These are phyloP conservation scores for Pipistrellus pygmaeus DNA, from an alignment of 2,797 vertebrate genomes.

Conservation along the genomic window DNA sequence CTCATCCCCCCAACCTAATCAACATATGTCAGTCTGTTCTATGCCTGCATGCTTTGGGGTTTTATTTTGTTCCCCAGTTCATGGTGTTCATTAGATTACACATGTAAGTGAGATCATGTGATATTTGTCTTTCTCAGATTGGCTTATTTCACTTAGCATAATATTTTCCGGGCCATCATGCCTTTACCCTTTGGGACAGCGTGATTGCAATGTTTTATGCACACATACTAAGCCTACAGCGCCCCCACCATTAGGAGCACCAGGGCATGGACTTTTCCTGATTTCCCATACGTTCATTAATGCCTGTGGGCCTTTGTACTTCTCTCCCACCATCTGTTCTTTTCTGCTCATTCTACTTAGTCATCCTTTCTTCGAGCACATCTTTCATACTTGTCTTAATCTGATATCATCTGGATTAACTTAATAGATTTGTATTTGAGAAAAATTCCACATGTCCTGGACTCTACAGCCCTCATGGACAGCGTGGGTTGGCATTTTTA, in stretches of 20 bases:
- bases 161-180: too few relatives aligned
- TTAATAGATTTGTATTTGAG: conserved; percentile 3
- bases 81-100: too few relatives aligned
- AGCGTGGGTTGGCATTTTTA: not conserved
- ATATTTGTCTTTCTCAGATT: too few relatives aligned
- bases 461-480: not conserved
- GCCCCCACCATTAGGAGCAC: too few relatives aligned
- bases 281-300: not conserved
- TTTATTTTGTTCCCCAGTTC: too few relatives aligned
- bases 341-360: not conserved
- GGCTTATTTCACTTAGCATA: too few relatives aligned
- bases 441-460: not conserved
- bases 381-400: conserved; percentile 27
- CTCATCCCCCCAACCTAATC: too few relatives aligned
- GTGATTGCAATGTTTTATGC: not conserved
- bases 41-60: too few relatives aligned
- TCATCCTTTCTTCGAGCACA: not conserved
- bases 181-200: too few relatives aligned
- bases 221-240: not conserved
- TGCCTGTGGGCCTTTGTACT: not conserved
- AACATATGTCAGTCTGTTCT: too few relatives aligned
- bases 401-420: not conserved
- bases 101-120: too few relatives aligned
- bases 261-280: not conserved
- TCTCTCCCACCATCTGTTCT: not conserved